These are phyloP conservation scores for Karalla daura DNA, from an alignment of 2,797 vertebrate genomes.

Conservation along the genomic window DNA sequence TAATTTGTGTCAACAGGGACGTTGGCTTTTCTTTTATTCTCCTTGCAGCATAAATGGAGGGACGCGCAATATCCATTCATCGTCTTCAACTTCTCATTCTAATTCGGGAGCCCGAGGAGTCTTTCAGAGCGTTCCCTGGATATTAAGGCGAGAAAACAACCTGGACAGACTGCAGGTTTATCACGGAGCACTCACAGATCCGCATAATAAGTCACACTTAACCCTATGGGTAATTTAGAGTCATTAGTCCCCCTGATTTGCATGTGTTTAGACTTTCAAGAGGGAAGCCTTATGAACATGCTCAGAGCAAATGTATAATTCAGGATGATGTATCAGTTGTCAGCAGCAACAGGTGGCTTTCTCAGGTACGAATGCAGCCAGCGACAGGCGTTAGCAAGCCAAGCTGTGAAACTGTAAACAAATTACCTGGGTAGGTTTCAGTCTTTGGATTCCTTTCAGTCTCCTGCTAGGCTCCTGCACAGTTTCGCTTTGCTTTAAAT, in stretches of 20 bases:
- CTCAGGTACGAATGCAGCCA: neutral
- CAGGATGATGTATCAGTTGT: neutral
- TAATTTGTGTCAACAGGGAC: neutral
- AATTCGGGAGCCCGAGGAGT: slow-evolving; percentile 44
- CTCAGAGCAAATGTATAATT: slow-evolving; percentile 19
- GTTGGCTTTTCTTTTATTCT: too few relatives aligned
- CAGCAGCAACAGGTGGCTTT: slow-evolving; percentile 2
- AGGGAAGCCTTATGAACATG: slow-evolving; percentile 31
- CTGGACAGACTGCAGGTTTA: slow-evolving; percentile 27
- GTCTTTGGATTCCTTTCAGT: too few relatives aligned
- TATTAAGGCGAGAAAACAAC: slow-evolving; percentile 43
- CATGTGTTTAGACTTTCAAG: slow-evolving; percentile 46
- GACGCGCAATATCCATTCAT: slow-evolving; percentile 31
- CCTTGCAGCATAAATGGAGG: slow-evolving; percentile 23
- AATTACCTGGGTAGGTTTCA: too few relatives aligned
- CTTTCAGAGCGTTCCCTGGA: slow-evolving; percentile 25
- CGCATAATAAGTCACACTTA: slow-evolving; percentile 48
- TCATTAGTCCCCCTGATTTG: slow-evolving; percentile 64
- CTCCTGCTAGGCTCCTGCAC: too few relatives aligned
- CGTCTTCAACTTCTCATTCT: slow-evolving; percentile 43
- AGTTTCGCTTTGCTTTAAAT: too few relatives aligned
- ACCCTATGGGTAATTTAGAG: slow-evolving; percentile 55
- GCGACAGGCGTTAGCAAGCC: neutral
- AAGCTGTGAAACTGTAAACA: neutral
- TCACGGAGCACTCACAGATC: slow-evolving; percentile 43